These are phyloP conservation scores for Yponomeuta sedellus DNA, from an alignment of 2,888 invertebrate genomes.

Conservation along the genomic window DNA sequence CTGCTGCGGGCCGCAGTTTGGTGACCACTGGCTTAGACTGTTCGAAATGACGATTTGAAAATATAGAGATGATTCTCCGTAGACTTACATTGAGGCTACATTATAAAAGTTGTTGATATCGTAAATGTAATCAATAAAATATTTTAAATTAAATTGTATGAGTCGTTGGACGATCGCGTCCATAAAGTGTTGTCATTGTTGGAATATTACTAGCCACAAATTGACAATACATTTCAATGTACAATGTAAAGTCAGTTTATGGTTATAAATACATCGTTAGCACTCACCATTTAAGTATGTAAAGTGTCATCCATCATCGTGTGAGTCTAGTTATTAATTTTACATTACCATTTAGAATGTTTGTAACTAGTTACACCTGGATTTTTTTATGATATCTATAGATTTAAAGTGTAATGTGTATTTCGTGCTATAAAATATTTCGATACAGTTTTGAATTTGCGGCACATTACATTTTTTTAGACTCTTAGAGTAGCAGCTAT, in stretches of 20 bases:
- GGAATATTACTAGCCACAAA: slow-evolving; percentile 50
- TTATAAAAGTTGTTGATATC: neutral
- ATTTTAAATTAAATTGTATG: slow-evolving; percentile 18
- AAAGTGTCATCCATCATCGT: slow-evolving; percentile 62
- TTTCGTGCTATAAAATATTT: slow-evolving; percentile 20
- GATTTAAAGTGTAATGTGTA: slow-evolving; percentile 40
- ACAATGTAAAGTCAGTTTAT: neutral
- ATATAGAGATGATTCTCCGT: neutral
- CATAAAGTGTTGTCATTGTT: slow-evolving; percentile 39
- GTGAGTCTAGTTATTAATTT: slow-evolving; percentile 63
- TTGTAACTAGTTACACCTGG: slow-evolving; percentile 57
- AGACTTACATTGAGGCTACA: neutral
- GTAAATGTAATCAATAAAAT: neutral
- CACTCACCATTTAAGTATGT: slow-evolving; percentile 61
- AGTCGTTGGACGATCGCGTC: slow-evolving; percentile 75
- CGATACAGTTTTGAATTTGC: neutral
- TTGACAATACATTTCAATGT: slow-evolving; percentile 34
- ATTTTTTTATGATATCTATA: slow-evolving; percentile 39
- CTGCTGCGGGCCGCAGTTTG: no score
- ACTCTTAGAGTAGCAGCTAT: slow-evolving; percentile 69
- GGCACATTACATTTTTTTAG: slow-evolving; percentile 36
- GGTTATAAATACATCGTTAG: slow-evolving; percentile 43
- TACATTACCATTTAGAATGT: slow-evolving; percentile 63
- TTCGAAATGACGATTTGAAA: neutral
- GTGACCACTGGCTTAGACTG: neutral